Conservation (phyloP, 2,113 vertebrate genomes). For the Cacatua alba region DNA sequence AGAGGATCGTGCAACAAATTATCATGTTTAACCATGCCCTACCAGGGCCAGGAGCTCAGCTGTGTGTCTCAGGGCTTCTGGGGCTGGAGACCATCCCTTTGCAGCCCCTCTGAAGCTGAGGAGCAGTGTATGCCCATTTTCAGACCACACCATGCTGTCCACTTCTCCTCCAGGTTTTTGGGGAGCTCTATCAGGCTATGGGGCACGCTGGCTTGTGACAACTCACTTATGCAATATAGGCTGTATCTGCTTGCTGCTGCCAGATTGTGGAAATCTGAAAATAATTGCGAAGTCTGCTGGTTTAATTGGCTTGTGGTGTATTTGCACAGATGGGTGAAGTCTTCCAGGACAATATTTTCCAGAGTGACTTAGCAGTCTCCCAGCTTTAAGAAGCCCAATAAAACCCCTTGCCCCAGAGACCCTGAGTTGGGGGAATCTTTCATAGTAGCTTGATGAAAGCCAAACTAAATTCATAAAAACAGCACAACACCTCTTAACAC, state of each 20-base stretch:
- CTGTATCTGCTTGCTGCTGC: not conserved
- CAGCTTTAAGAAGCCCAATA: not conserved
- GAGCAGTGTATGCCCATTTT: not conserved
- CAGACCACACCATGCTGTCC: not conserved
- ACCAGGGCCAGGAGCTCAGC: not conserved
- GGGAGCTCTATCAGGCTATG: not conserved
- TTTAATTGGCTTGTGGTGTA: constrained; percentile 51
- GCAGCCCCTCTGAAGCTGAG: not conserved
- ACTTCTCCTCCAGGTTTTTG: not conserved
- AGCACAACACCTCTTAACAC: not conserved
- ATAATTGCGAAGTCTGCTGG: constrained; percentile 32
- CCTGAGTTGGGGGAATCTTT: not conserved
- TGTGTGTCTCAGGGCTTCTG: not conserved
- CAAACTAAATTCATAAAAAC: constrained; percentile 3
- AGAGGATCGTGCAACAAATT: not conserved
- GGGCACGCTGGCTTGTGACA: not conserved
- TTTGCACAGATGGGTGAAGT: constrained; percentile 39
- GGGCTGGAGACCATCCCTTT: not conserved
- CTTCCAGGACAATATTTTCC: constrained; percentile 43
- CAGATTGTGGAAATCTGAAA: constrained; percentile 44
- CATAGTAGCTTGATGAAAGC: not conserved
- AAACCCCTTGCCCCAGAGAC: not conserved
- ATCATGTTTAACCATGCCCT: not conserved
- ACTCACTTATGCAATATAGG: not conserved
- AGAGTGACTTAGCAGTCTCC: not conserved